Evolutionary conservation across 1,140 invertebrate species (phyloP), one percentile per base, ranked within the genome.

Genomic region (Meloidogyne floridensis): DNA sequence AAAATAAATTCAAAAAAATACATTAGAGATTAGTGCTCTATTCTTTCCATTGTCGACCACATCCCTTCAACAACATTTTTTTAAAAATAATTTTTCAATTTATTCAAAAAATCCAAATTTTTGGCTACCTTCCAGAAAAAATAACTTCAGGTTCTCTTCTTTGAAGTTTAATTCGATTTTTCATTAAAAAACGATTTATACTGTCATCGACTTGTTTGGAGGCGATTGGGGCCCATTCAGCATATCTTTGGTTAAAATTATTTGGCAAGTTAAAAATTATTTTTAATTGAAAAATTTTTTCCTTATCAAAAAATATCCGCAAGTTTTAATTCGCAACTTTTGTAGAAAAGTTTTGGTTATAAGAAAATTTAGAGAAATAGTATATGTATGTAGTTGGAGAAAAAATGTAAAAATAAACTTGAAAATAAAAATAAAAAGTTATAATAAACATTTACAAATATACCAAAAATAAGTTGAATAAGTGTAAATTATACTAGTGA

Each of bases 1-100:
- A 9, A 70, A 78, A 20, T 71, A 7, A 54, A 13, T 53, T 7
- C 56, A 69, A 20, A 10, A 72, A 75, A 69, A 56, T 51, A 87
- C 85, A 73, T 86, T 77, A 13, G 85, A 84, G 53, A 87, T 71
- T 10, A 87, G 47, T 54, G 86, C 86, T 70, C 85, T 82, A 69
- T 87, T 88, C 3, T 86, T 74, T 6, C 86, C 86, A 77, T 87
- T 87, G 54, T 87, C 87, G 51, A 87, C 86, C n/a, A 87, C 84
- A 18, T 88, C 80, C 47, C 72, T 72, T 4, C 53, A 81, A 56
- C 47, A 72, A 43, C 18, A 70, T 32, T 7, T n/a, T 56, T 77
- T 77, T 11, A n/a, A 15, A 32, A 72, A 32, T 72, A 11, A 32
- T 7, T 43, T 72, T 72, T 32, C 32, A 32, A 20, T 70, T 70